Evolutionary conservation across 2,888 invertebrate genomes (phyloP), one percentile per base, ranked within the genome.

Genomic region (Cryptophagus acutangulus): DNA sequence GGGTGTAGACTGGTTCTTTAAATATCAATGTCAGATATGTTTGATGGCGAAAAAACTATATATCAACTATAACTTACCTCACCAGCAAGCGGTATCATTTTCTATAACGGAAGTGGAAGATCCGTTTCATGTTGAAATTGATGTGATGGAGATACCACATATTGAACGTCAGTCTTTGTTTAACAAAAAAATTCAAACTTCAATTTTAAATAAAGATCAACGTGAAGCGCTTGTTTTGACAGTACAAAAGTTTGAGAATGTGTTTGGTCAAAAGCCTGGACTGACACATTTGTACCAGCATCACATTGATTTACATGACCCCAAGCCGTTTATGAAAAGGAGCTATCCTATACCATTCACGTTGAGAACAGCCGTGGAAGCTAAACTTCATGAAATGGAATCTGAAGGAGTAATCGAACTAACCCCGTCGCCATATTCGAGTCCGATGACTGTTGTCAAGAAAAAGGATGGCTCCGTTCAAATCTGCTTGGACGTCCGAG

Each of bases 381-480:
- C n/a, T 12, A 26, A n/a, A 6, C 3, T 26, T 8, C 3, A 3
- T 26, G 4, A 26, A 26, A 4, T 26, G 9, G 26, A 26, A n/a
- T 12, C 3, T 6, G 26, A 26, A 4, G 26, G 26, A 3, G 12
- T 26, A 3, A 26, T 26, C 12, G 3, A 3, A 3, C 26, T n/a
- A 4, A 12, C 9, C 3, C 4, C 31, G 3, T 15, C 31, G 16
- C 40, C 35, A 1, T 31, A 31, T n/a, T 4, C 15, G 4, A 40
- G 29, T 17, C 40, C 35, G 4, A 35, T 35, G 17, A 40, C 40
- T 2, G 35, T 28, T 4, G 38, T 39, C 2, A 39, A 15, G 26
- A 39, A 39, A 15, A 39, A 33, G 14, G 25, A 39, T 12, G 33
- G 33, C 2, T 8, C 16, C 5, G 17, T 39, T 4, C 15, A 16